Evolutionary conservation across 2,113 vertebrate genomes (phyloP).

Genomic region (Pyrgilauda ruficollis): DNA sequence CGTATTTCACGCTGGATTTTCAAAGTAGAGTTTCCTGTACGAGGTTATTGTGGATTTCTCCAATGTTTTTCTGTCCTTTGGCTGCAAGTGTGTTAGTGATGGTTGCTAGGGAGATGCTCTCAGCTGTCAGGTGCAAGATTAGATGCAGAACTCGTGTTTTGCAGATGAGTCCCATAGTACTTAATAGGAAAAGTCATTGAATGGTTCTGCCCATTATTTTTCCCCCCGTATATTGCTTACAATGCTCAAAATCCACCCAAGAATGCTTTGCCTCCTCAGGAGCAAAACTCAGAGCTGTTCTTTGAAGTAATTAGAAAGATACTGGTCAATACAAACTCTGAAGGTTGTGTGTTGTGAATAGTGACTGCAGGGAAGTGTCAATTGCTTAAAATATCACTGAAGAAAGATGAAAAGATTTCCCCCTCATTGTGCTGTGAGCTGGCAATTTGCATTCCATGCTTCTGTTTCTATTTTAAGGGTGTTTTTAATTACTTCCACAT

Average conservation of each 20-base stretch:
- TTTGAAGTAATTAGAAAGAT: not conserved
- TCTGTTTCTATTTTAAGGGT: not conserved
- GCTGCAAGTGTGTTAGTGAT: not conserved
- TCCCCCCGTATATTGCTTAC: not conserved
- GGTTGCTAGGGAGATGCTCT: conserved; percentile 19
- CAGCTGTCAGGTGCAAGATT: not conserved
- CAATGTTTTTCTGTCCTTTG: not conserved
- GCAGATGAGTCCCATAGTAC: not conserved
- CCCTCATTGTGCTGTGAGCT: not conserved
- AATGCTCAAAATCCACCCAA: not conserved
- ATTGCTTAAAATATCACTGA: not conserved
- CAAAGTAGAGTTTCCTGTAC: not conserved
- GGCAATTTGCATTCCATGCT: not conserved
- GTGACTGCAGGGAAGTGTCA: not conserved
- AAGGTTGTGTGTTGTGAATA: not conserved
- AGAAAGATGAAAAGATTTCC: not conserved
- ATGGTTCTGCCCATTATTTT: not conserved
- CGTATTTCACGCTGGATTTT: not conserved
- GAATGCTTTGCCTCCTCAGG: not conserved
- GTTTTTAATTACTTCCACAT: conserved; percentile 50
- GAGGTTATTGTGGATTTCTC: not conserved
- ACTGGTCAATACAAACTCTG: not conserved
- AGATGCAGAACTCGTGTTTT: not conserved
- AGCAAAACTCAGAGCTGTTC: not conserved
- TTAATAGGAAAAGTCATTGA: not conserved